Evolutionary conservation across 2,797 vertebrate genomes (phyloP), one percentile per base, ranked within the genome.

Genomic region (Florisuga fusca): DNA sequence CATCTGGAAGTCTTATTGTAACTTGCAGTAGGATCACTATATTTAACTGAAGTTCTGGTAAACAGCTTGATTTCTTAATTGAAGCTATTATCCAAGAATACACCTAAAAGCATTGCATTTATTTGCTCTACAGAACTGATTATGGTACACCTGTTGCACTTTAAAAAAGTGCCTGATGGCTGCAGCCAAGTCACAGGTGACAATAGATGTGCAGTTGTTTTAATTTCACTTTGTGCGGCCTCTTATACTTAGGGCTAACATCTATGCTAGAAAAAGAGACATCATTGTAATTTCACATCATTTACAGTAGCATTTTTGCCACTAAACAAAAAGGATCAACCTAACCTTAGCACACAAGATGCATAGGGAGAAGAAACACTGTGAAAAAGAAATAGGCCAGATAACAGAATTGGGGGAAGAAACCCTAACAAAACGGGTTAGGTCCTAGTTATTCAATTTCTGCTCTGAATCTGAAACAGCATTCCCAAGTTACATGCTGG

Each of bases 21-120:
- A 55, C 31, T 87, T 82, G 34, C 48, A 90, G 41, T 12, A 79
- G 31, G 27, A 59, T 22, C 53, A 43, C 6, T 46, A 15, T 15
- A 55, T 84, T 83, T 91, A 84, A 81, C 41, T 57, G 31, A 84
- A 81, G 27, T 88, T 91, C 77, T 82, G 23, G 31, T 84, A 90
- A 88, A 38, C 18, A 63, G 43, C 26, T 34, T 48, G 33, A 23
- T 85, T 88, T 81, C 84, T 80, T 71, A 68, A 85, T 45, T 75
- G 36, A 82, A 88, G 69, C 6, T 74, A 12, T 68, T 69, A 73
- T 54, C 48, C 72, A 74, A 73, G 19, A 73, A 83, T 34, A 90
- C 15, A 62, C 66, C 68, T 62, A 54, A 55, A 26, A 67, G 27
- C 23, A 48, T n/a, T 76, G 22, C 23, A 64, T 85, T 90, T 6